Evolutionary conservation across 2,888 invertebrate species (phyloP), one percentile per base, ranked within the genome.

Genomic region (Drosophila melanocephala): DNA sequence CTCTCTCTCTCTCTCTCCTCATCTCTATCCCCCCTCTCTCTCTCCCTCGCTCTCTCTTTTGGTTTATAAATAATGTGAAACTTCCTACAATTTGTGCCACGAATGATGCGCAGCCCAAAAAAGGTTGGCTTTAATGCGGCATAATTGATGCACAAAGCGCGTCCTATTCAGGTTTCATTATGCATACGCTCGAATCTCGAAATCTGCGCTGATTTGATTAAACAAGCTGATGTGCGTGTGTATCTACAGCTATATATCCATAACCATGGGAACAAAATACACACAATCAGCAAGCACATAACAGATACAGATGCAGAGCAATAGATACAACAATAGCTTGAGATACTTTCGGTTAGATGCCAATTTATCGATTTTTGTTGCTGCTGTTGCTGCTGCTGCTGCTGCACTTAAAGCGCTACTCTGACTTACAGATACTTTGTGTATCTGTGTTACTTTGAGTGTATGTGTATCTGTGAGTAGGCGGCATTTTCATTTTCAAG

Each of bases 131-230:
- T 86, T 83, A 84, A 87, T 87, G 88, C 78, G 82, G 75, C 81
- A 87, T 89, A 87, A 87, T 87, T 87, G 89, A 87, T 83, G 89
- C 81, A 87, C 89, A 87, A 77, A 71, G 80, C 61, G 72, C 57
- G 63, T 75, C 60, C 82, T 56, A 82, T 82, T 82, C 82, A 82
- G 68, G 74, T 73, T 73, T 82, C 75, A 82, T 82, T 82, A 77
- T 79, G 73, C 70, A 62, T 60, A 57, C 69, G 70, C 70, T 75
- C 61, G 72, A 55, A 56, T 57, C 71, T 16, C 16, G 26, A 47
- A 47, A 39, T 56, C 26, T 62, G 33, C 59, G 44, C 69, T 81
- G 81, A 88, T 88, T 83, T 77, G 86, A 86, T 87, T 81, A 86
- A 86, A 81, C 79, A 58, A 74, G 52, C 53, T 53, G 47, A 39